These are phyloP conservation scores for Heliothis subflexa DNA, from an alignment of 1,140 invertebrate species.

Conservation along the genomic window DNA sequence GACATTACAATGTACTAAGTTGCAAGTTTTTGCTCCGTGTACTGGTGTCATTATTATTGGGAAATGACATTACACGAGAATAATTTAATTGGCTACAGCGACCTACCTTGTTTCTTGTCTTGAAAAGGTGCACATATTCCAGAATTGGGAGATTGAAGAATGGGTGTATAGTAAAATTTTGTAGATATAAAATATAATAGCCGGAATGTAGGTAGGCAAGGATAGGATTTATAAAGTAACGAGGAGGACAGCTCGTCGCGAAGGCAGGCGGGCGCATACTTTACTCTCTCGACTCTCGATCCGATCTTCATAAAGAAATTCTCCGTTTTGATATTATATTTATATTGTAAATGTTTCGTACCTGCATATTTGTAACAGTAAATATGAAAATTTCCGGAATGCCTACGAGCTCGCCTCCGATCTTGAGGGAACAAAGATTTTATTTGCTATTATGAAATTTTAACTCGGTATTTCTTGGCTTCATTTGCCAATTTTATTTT, in stretches of 20 bases:
- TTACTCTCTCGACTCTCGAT: constrained; percentile 75
- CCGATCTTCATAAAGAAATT: constrained; percentile 86
- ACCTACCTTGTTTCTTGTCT: constrained; percentile 3
- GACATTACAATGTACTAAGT: constrained; percentile 50
- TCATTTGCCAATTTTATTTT: constrained; percentile 54
- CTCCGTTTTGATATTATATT: constrained; percentile 86
- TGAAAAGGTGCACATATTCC: neutral
- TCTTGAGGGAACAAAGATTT: constrained; percentile 76
- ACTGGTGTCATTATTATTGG: constrained; percentile 47
- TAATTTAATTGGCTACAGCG: constrained; percentile 18
- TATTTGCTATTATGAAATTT: constrained; percentile 79
- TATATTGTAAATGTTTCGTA: constrained; percentile 83
- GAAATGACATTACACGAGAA: constrained; percentile 34
- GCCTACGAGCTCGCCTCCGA: constrained; percentile 74
- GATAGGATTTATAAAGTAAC: constrained; percentile 70
- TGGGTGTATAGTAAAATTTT: constrained; percentile 11
- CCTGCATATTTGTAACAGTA: constrained; percentile 85
- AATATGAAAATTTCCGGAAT: constrained; percentile 86
- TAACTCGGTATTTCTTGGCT: constrained; percentile 54
- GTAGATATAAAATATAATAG: constrained; percentile 28
- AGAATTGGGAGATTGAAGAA: neutral
- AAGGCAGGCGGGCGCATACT: constrained; percentile 72
- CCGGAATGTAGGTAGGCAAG: constrained; percentile 46
- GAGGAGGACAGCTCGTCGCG: constrained; percentile 50
- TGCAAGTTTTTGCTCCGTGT: constrained; percentile 44